Base-by-base conservation (phyloP, 1,140 invertebrate species). In the Saccostrea echinata region DNA sequence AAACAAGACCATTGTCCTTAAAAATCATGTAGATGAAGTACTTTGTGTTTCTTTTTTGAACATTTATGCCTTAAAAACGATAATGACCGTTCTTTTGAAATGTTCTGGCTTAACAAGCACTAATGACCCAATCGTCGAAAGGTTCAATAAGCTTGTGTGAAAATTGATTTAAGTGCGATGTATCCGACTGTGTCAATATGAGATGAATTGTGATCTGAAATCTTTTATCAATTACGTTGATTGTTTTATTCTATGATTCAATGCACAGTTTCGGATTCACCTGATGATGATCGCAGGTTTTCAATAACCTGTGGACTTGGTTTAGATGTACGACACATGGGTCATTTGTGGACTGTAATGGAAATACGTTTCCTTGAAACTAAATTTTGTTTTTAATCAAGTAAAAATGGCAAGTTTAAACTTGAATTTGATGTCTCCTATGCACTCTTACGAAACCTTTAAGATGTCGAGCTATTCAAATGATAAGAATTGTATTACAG, bases 101-200 rank as follows among this genome's bases (percentile, higher is more conserved):
- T n/a, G 30, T 27, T 71, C 6, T 3, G 68, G 27, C 68, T 30
- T 30, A 76, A 30, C 24, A 27, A 27, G 27, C 68, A 76, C 68
- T 76, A 76, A 76, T 76, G 68, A 76, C 68, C 68, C 68, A 30
- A 16, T 27, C 30, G 68, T 16, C 27, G 68, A 76, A 76, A 76
- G 68, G 68, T 76, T 76, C 68, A 30, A 33, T 16, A 76, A 76
- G 27, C 68, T 30, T 76, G 68, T 30, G 27, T 30, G 24, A 76
- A 76, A 76, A 76, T 76, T 76, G 68, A 76, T 76, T 76, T 76
- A 30, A 76, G 68, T 76, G 68, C 24, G 68, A 76, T 76, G 68
- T 33, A 76, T 76, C 27, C 68, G 3, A 33, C 68, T 16, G 16
- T 76, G 27, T 76, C 68, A 76, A 76, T 76, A 76, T 76, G 68